phyloP scores from a whole-genome alignment of 2,113 vertebrate species.

The Conger conger region DNA sequence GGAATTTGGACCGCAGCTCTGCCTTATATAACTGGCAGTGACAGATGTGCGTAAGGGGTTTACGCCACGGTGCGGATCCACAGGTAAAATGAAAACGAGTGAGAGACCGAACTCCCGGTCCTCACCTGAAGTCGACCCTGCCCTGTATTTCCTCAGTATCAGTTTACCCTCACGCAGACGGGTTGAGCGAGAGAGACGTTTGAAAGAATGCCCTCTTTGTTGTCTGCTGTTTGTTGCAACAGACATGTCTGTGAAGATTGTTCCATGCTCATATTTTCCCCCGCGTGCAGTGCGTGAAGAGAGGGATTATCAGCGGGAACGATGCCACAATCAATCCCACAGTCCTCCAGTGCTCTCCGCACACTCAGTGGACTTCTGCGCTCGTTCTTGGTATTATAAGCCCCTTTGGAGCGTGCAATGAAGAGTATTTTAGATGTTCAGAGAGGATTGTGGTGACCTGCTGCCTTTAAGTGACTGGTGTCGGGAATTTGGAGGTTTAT shows the following conservation, averaged over 20 bases:
- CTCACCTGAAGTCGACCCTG: neutral
- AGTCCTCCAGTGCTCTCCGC: neutral
- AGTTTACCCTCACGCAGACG: neutral
- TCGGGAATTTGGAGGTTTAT: neutral
- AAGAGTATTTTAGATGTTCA: too few relatives aligned
- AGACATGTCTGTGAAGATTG: neutral
- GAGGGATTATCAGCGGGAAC: neutral
- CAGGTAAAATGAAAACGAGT: neutral
- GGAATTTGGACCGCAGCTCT: neutral
- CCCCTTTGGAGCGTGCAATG: too few relatives aligned
- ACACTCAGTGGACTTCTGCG: neutral
- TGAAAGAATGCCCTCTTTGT: too few relatives aligned
- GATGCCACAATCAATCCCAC: slow-evolving; percentile 19
- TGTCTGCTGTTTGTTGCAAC: neutral
- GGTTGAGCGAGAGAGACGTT: too few relatives aligned
- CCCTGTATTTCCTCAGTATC: neutral
- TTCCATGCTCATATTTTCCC: neutral
- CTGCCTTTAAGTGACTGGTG: neutral
- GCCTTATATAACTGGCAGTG: neutral
- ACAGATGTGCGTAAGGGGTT: neutral
- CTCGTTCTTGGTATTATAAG: too few relatives aligned
- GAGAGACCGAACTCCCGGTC: neutral
- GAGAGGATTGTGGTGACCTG: neutral
- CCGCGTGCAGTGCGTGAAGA: neutral
- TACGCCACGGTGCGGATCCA: neutral